A percentile compares a stretch with the other conserved stretches of the same genome.
Conservation (phyloP, 2,888 invertebrate species). For the Tridacna gigas region DNA sequence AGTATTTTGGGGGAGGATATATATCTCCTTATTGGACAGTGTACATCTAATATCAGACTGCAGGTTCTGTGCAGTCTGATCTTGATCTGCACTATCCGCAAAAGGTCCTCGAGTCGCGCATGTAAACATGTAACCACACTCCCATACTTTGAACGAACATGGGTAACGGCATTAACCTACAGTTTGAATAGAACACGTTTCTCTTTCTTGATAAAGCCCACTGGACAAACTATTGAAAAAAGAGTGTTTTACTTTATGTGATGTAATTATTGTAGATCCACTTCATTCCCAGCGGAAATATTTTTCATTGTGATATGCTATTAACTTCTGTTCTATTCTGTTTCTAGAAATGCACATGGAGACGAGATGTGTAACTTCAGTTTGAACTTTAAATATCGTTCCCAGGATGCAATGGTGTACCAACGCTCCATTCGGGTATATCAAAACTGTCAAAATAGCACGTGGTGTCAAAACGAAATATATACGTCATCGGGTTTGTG, state of each 20-base stretch:
- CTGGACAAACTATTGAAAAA: too few relatives aligned
- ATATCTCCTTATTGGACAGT: too few relatives aligned
- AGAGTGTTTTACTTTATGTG: neutral
- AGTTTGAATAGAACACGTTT: too few relatives aligned
- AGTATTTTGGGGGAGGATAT: too few relatives aligned
- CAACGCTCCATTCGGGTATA: slow-evolving; percentile 8
- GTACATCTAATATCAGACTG: too few relatives aligned
- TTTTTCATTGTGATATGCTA: neutral
- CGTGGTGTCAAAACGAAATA: slow-evolving; percentile 23
- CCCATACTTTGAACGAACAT: too few relatives aligned
- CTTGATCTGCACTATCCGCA: too few relatives aligned
- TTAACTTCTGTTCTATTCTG: neutral
- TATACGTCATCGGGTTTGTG: neutral
- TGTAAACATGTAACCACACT: too few relatives aligned
- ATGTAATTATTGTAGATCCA: neutral
- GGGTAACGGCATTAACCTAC: too few relatives aligned
- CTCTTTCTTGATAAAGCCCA: too few relatives aligned
- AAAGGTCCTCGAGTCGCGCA: too few relatives aligned
- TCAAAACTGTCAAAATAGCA: slow-evolving; percentile 16
- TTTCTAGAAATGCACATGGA: neutral
- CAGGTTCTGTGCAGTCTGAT: too few relatives aligned
- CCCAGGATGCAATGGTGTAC: slow-evolving; percentile 6
- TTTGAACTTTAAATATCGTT: slow-evolving; percentile 12
- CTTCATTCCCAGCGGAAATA: neutral
- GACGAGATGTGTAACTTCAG: slow-evolving; percentile 27